phyloP scores from a whole-genome alignment of 2,113 vertebrate species.

The Rattus rattus region DNA sequence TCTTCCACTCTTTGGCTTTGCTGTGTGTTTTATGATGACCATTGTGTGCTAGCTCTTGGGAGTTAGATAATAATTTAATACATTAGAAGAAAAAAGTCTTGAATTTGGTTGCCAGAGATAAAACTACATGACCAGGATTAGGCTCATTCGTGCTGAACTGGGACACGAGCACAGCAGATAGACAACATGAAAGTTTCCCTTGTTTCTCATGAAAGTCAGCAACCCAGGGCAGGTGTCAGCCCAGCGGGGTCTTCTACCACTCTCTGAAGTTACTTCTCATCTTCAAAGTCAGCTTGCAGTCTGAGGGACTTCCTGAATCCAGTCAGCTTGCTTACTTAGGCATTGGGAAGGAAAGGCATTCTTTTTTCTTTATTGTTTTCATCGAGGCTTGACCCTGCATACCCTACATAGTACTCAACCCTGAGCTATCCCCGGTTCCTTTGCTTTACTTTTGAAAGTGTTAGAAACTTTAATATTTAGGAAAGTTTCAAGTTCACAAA shows the following conservation, averaged over 20 bases:
- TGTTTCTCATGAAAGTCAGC: background rate
- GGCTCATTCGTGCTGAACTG: background rate
- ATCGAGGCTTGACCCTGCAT: no score
- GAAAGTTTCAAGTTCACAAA: background rate
- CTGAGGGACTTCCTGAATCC: background rate
- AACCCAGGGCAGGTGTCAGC: background rate
- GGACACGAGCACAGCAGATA: background rate
- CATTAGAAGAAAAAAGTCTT: background rate
- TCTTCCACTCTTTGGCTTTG: background rate
- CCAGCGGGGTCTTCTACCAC: background rate
- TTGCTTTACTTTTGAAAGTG: background rate
- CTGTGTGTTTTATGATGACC: background rate
- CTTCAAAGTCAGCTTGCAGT: background rate
- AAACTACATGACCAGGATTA: background rate
- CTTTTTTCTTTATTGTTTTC: background rate
- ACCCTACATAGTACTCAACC: background rate
- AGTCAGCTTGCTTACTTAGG: background rate
- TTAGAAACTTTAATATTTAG: constrained; percentile 1
- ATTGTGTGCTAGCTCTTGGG: background rate
- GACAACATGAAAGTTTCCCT: background rate
- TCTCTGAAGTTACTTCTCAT: background rate
- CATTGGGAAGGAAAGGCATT: background rate
- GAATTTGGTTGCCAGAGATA: constrained; percentile 12
- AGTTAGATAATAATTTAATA: constrained; percentile 22
- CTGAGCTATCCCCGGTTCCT: no score